Conservation (phyloP, 2,888 invertebrate species). For the Boloria selene region DNA sequence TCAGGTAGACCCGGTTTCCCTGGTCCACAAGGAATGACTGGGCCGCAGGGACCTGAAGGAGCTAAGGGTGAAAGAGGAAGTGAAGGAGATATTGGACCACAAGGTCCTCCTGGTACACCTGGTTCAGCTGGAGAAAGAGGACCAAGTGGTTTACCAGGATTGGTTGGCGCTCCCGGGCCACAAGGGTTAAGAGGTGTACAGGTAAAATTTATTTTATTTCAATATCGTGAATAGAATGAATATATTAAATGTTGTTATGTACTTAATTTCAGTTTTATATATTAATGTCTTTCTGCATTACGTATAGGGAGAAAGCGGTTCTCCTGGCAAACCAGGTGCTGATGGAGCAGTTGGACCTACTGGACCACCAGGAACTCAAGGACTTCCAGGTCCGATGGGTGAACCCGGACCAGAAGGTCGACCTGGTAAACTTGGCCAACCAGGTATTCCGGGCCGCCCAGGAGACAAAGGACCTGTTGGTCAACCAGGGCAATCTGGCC, state of each 20-base stretch:
- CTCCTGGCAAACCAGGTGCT: constrained; percentile 86
- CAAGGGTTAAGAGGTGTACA: constrained; percentile 85
- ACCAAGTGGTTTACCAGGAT: constrained; percentile 83
- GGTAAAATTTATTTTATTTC: constrained; percentile 56
- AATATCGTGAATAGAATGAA: background rate
- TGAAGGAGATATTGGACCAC: constrained; percentile 86
- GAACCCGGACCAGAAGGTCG: constrained; percentile 83
- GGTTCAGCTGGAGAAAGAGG: constrained; percentile 87
- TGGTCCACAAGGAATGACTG: constrained; percentile 87
- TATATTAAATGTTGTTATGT: background rate
- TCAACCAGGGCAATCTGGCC: constrained; percentile 84
- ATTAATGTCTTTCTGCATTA: constrained; percentile 10
- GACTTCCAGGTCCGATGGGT: constrained; percentile 85
- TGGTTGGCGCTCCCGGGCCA: constrained; percentile 84
- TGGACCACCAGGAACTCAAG: constrained; percentile 86
- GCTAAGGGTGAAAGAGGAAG: constrained; percentile 88
- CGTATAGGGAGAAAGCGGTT: constrained; percentile 86
- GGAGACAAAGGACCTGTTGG: constrained; percentile 90
- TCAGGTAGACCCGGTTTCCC: constrained; percentile 85
- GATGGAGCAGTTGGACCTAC: constrained; percentile 88
- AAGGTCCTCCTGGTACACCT: constrained; percentile 86
- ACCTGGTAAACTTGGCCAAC: constrained; percentile 86
- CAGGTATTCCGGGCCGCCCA: constrained; percentile 87
- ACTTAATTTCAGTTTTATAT: background rate
- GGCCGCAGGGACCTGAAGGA: constrained; percentile 87